A percentile compares a stretch with the other conserved stretches of the same genome.
phyloP scores from a whole-genome alignment of 1,140 invertebrate species.

The Pachypsylla venusta region DNA sequence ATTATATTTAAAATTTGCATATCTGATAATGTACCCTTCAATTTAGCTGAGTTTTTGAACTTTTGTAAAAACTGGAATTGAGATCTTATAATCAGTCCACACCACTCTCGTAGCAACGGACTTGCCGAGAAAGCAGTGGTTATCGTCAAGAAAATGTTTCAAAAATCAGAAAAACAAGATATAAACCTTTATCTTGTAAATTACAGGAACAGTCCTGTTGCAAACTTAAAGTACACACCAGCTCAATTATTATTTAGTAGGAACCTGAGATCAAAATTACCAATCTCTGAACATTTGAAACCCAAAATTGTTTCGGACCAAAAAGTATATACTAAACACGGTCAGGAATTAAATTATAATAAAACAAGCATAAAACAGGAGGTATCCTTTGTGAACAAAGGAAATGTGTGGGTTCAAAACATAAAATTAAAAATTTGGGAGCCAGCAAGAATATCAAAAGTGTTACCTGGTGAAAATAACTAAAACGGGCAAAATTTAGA shows the following conservation, averaged over 20 bases:
- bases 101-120: slow-evolving; percentile 20
- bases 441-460: background rate
- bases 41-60: slow-evolving; percentile 6
- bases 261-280: slow-evolving; percentile 7
- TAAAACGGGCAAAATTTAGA: background rate
- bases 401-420: background rate
- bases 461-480: background rate
- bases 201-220: slow-evolving; percentile 14
- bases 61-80: slow-evolving; percentile 14
- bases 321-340: background rate
- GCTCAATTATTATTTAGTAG: slow-evolving; percentile 13
- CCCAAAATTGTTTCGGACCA: background rate
- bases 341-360: background rate
- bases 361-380: background rate
- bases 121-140: slow-evolving; percentile 20
- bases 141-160: slow-evolving; percentile 18
- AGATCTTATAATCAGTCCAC: slow-evolving; percentile 16
- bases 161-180: slow-evolving; percentile 15
- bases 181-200: slow-evolving; percentile 14
- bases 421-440: slow-evolving; percentile 7
- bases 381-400: background rate
- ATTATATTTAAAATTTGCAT: too few relatives aligned
- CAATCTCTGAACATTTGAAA: background rate
- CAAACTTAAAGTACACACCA: slow-evolving; percentile 11
- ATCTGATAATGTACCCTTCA: too few relatives aligned